Percentiles rank a stretch among this genome's conserved stretches.
Evolutionary conservation across 2,888 invertebrate genomes (phyloP).

Genomic region (Eristalis intricaria): DNA sequence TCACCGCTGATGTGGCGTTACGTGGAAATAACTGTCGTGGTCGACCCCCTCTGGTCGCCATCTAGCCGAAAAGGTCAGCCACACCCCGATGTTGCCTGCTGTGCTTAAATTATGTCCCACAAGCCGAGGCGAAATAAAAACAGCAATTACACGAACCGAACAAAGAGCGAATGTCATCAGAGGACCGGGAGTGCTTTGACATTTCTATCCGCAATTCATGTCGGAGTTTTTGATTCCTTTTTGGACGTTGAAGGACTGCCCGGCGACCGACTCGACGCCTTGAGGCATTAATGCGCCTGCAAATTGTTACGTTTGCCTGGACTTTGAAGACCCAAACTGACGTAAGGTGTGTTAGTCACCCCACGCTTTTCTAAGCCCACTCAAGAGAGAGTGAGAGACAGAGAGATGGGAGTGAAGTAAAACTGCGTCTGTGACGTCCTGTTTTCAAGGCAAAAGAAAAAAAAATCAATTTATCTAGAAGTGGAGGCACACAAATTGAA

Average conservation of each 20-base stretch:
- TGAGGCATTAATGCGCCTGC: neutral
- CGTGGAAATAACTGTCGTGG: conserved; percentile 17
- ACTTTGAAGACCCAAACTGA: neutral
- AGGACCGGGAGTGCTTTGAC: conserved; percentile 57
- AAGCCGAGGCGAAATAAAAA: conserved; percentile 8
- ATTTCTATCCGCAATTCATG: conserved; percentile 63
- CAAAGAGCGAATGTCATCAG: conserved; percentile 27
- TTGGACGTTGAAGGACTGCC: neutral
- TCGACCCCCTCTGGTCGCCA: neutral
- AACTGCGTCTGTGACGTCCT: neutral
- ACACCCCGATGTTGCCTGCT: conserved; percentile 64
- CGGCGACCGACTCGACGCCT: neutral
- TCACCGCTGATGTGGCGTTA: conserved; percentile 47
- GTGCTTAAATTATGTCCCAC: conserved; percentile 46
- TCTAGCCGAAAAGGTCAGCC: conserved; percentile 60
- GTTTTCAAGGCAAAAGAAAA: neutral
- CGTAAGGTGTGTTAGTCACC: conserved; percentile 10
- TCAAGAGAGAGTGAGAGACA: neutral
- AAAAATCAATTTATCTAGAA: conserved; percentile 59
- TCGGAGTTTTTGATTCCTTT: conserved; percentile 8
- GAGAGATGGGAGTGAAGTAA: neutral
- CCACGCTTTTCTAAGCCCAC: conserved; percentile 23
- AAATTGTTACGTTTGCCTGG: conserved; percentile 23
- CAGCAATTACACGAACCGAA: conserved; percentile 22
- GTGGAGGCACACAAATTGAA: conserved; percentile 59